These are phyloP conservation scores for Bagarius yarrelli DNA, from an alignment of 2,113 vertebrate species.

Conservation along the genomic window DNA sequence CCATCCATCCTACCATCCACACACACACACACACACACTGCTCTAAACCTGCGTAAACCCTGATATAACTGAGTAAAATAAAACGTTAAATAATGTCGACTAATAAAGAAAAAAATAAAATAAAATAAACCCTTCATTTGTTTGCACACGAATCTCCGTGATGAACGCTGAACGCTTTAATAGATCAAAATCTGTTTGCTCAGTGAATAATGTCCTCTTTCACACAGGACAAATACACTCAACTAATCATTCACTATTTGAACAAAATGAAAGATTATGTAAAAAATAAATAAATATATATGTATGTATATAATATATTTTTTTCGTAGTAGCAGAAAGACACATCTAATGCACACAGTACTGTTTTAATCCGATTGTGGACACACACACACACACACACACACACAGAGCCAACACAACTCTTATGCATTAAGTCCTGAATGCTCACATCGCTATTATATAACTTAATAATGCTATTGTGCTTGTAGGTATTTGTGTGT, in stretches of 20 bases:
- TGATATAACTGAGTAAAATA: too few species aligned
- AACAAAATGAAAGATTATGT: constrained; percentile 12
- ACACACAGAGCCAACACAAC: not conserved
- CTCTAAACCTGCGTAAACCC: too few species aligned
- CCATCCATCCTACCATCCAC: too few species aligned
- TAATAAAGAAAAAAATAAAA: too few species aligned
- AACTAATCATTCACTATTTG: not conserved
- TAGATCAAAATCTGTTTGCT: constrained; percentile 8
- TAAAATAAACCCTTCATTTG: not conserved
- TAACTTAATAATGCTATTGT: too few species aligned
- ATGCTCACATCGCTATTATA: too few species aligned
- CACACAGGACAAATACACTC: constrained; percentile 15
- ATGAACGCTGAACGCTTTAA: not conserved
- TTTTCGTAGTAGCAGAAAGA: not conserved
- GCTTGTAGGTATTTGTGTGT: too few species aligned
- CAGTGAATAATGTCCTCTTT: not conserved
- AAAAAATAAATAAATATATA: not conserved
- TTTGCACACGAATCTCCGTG: not conserved
- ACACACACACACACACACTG: too few species aligned
- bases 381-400: not conserved
- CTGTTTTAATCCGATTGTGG: not conserved
- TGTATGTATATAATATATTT: not conserved
- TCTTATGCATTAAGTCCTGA: too few species aligned
- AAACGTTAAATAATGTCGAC: too few species aligned
- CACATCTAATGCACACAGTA: not conserved